These are phyloP conservation scores for Mesodorylaimus sp. DNA, from an alignment of 2,888 invertebrate genomes.

Conservation along the genomic window DNA sequence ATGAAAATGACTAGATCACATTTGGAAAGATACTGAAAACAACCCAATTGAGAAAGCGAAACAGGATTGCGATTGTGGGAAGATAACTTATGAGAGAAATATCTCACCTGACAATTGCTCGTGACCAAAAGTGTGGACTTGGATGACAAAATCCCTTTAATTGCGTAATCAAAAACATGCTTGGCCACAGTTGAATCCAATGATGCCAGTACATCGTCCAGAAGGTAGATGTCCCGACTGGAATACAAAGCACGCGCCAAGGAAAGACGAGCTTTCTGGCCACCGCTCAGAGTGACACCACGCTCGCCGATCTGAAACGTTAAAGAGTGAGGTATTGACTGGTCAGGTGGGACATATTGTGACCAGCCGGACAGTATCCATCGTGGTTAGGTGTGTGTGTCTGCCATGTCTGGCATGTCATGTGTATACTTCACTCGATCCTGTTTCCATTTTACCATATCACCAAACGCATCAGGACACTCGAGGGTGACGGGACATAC, in stretches of 20 bases:
- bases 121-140: slow-evolving; percentile 34
- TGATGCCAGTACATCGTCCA: slow-evolving; percentile 43
- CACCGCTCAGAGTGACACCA: slow-evolving; percentile 37
- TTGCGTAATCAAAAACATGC: slow-evolving; percentile 38
- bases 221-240: slow-evolving; percentile 37
- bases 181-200: slow-evolving; percentile 39
- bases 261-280: slow-evolving; percentile 41
- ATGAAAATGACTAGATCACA: slow-evolving; percentile 44
- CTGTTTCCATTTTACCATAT: too few species aligned
- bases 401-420: too few species aligned
- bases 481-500: too few species aligned
- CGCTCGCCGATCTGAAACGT: slow-evolving; percentile 39
- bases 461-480: too few species aligned
- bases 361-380: too few species aligned
- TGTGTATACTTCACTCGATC: too few species aligned
- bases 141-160: slow-evolving; percentile 27
- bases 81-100: background rate
- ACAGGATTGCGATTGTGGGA: slow-evolving; percentile 10
- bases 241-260: slow-evolving; percentile 42
- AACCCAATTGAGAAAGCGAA: background rate
- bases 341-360: too few species aligned
- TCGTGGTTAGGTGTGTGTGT: too few species aligned
- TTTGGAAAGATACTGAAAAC: slow-evolving; percentile 38
- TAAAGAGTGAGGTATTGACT: too few species aligned
- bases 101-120: slow-evolving; percentile 28